Conservation (phyloP, 2,113 vertebrate genomes). For the Coregonus clupeaformis region DNA sequence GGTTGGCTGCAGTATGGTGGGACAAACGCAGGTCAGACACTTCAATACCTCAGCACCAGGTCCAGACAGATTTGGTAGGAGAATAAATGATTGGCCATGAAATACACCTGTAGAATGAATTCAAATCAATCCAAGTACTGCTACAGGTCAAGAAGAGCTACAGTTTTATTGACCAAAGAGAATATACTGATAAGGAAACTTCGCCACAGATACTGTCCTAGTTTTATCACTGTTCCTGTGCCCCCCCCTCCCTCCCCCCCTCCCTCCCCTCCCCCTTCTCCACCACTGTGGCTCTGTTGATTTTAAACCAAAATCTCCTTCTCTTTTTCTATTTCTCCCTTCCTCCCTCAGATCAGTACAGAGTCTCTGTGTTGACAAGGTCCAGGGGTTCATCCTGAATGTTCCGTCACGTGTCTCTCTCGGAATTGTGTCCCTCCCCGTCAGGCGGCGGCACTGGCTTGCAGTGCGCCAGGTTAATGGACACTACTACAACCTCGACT, state of each 20-base stretch:
- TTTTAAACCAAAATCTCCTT: not conserved
- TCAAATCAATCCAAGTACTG: not conserved
- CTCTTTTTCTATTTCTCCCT: not conserved
- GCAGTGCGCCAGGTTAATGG: constrained; percentile 81
- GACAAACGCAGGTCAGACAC: constrained; percentile 81
- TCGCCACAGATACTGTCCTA: not conserved
- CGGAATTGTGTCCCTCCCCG: constrained; percentile 81
- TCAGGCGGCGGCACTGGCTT: constrained; percentile 86
- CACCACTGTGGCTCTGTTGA: not conserved
- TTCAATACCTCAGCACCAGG: not conserved
- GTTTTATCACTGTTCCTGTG: not conserved
- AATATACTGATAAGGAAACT: too few relatives aligned
- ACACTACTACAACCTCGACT: constrained; percentile 90
- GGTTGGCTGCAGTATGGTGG: constrained; percentile 87
- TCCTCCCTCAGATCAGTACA: constrained; percentile 68
- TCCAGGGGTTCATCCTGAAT: constrained; percentile 88
- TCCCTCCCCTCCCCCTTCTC: too few relatives aligned
- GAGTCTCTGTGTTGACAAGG: constrained; percentile 74
- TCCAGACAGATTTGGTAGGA: constrained; percentile 32
- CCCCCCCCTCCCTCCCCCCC: too few relatives aligned
- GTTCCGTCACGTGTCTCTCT: constrained; percentile 82
- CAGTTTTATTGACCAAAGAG: not conserved
- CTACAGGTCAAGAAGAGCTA: not conserved
- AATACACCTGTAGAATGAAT: constrained; percentile 10
- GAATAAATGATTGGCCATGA: not conserved